Conservation (phyloP, 2,888 invertebrate genomes). For the Griposia aprilina region DNA sequence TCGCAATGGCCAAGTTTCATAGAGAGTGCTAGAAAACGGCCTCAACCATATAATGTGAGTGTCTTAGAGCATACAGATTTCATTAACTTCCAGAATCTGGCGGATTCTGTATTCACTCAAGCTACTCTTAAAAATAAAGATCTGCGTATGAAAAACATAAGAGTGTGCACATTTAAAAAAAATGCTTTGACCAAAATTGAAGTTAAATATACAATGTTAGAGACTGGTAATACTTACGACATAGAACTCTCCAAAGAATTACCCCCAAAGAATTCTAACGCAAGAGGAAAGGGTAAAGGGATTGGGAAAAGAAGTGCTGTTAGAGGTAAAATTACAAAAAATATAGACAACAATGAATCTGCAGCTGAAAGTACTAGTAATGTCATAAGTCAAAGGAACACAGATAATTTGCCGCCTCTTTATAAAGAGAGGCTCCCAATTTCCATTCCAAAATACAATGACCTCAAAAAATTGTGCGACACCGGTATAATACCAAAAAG, state of each 20-base stretch:
- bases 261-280: constrained; percentile 16
- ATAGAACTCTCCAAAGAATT: constrained; percentile 29
- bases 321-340: constrained; percentile 4
- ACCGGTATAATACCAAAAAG: constrained; percentile 14
- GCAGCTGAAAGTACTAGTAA: constrained; percentile 8
- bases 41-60: constrained; percentile 54
- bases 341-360: constrained; percentile 8
- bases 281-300: constrained; percentile 20
- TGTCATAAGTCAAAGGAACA: constrained; percentile 1
- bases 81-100: constrained; percentile 28
- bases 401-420: background rate
- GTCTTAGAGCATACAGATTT: constrained; percentile 39
- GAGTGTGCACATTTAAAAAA: constrained; percentile 33
- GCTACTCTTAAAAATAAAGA: constrained; percentile 39
- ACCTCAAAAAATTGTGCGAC: no score
- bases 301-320: constrained; percentile 11
- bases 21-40: constrained; percentile 56
- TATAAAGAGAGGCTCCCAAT: constrained; percentile 21
- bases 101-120: constrained; percentile 29
- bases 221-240: constrained; percentile 21
- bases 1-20: constrained; percentile 65
- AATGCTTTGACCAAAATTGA: constrained; percentile 27
- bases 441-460: no score
- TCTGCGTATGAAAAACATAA: constrained; percentile 32
- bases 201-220: constrained; percentile 37